These are phyloP conservation scores for Orchesellides sinensis DNA, from an alignment of 2,888 invertebrate genomes.

Conservation along the genomic window DNA sequence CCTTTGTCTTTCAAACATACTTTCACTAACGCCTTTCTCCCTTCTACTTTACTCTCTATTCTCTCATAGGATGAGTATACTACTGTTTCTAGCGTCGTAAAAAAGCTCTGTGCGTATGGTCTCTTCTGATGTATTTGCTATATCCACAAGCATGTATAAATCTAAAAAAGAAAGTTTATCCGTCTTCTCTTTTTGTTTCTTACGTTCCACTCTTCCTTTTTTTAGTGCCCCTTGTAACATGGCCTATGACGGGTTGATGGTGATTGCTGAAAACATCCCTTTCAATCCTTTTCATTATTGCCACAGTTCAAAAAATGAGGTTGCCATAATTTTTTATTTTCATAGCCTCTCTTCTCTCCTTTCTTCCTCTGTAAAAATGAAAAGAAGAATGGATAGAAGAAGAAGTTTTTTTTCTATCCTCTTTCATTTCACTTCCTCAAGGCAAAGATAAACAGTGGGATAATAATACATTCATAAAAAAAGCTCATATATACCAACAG, in stretches of 20 bases:
- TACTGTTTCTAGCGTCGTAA: too few species aligned
- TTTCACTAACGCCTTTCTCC: too few species aligned
- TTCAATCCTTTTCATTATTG: slow-evolving; percentile 68
- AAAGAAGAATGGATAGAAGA: neutral
- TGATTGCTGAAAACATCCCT: slow-evolving; percentile 68
- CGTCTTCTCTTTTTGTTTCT: neutral
- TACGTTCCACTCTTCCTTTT: slow-evolving; percentile 3
- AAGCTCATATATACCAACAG: too few species aligned
- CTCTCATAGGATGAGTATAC: too few species aligned
- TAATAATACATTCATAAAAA: slow-evolving; percentile 43
- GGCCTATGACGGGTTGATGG: slow-evolving; percentile 68
- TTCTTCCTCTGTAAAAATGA: slow-evolving; percentile 2
- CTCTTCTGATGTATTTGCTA: too few species aligned
- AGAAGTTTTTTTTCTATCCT: slow-evolving; percentile 17
- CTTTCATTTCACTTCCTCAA: slow-evolving; percentile 61
- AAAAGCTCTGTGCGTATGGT: too few species aligned
- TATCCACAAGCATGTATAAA: too few species aligned
- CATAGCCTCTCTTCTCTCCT: slow-evolving; percentile 50
- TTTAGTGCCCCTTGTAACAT: slow-evolving; percentile 56
- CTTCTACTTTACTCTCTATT: too few species aligned
- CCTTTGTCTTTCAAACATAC: too few species aligned
- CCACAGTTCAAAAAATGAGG: slow-evolving; percentile 67
- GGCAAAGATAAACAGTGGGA: slow-evolving; percentile 64
- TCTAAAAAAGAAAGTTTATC: slow-evolving; percentile 42
- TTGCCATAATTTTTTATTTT: slow-evolving; percentile 67